Evolutionary conservation across 2,888 invertebrate genomes (phyloP).

Genomic region (Lomographa bimaculata): DNA sequence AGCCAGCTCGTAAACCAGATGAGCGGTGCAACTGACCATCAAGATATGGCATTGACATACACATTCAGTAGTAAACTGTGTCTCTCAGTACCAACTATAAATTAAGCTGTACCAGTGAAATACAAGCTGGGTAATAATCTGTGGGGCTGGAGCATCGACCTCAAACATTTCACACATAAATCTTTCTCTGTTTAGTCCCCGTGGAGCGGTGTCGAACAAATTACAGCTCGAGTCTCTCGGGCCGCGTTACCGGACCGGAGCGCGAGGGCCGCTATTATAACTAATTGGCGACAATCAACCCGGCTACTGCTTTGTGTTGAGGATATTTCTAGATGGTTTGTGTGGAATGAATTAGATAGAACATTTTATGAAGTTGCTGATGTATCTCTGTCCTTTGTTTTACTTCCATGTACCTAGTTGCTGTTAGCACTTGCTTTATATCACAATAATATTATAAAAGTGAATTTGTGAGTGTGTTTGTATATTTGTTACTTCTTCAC

Average conservation of each 20-base stretch:
- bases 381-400: background rate
- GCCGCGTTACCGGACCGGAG: slow-evolving; percentile 39
- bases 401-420: no score
- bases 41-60: slow-evolving; percentile 19
- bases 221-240: slow-evolving; percentile 43
- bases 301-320: slow-evolving; percentile 58
- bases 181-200: slow-evolving; percentile 46
- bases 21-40: slow-evolving; percentile 21
- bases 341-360: slow-evolving; percentile 15
- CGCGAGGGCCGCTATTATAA: slow-evolving; percentile 71
- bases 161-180: slow-evolving; percentile 71
- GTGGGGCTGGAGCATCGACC: slow-evolving; percentile 56
- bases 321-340: slow-evolving; percentile 25
- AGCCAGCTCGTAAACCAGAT: slow-evolving; percentile 48
- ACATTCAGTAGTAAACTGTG: slow-evolving; percentile 18
- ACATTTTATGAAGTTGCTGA: background rate
- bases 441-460: no score
- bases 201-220: slow-evolving; percentile 56
- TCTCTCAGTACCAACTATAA: slow-evolving; percentile 10
- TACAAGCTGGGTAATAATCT: slow-evolving; percentile 30
- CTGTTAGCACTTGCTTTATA: no score
- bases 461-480: no score
- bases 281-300: slow-evolving; percentile 79
- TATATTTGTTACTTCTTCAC: no score
- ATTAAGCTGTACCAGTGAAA: background rate